Evolutionary conservation across 2,797 vertebrate species (phyloP).

Genomic region (Chanos chanos): DNA sequence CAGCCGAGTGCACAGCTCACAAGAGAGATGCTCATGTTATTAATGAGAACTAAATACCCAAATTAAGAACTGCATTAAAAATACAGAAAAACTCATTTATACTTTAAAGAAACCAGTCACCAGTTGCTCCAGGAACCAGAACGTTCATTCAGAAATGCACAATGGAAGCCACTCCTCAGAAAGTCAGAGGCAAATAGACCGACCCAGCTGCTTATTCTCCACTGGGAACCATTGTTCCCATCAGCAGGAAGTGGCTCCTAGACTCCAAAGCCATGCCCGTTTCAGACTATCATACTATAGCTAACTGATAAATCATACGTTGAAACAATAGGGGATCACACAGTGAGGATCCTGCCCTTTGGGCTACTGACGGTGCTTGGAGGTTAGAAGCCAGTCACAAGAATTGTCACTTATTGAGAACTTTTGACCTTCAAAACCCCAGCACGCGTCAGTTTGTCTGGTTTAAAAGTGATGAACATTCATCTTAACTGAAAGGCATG

Average conservation of each 20-base stretch:
- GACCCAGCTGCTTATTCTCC: conserved; percentile 25
- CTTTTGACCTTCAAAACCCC: too few species aligned
- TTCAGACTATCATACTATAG: conserved; percentile 37
- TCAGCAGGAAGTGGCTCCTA: conserved; percentile 73
- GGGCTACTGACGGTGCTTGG: conserved; percentile 25
- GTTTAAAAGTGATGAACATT: too few species aligned
- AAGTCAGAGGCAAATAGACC: conserved; percentile 8
- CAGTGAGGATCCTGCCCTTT: conserved; percentile 17
- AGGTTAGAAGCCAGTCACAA: conserved; percentile 44
- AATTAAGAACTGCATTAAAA: too few species aligned
- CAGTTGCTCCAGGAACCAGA: background rate
- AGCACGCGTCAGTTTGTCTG: too few species aligned
- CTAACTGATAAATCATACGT: conserved; percentile 60
- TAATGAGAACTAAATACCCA: too few species aligned
- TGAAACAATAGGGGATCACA: conserved; percentile 53
- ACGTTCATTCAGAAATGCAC: conserved; percentile 1
- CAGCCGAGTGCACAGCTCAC: too few species aligned
- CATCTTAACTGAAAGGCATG: too few species aligned
- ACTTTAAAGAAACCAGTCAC: background rate
- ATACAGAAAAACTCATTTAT: too few species aligned
- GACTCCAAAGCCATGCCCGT: conserved; percentile 37
- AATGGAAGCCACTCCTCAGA: conserved; percentile 9
- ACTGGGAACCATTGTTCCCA: conserved; percentile 51
- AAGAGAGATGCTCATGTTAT: too few species aligned
- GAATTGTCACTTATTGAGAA: too few species aligned